Evolutionary conservation across 2,113 vertebrate species (phyloP).

Genomic region (Ictalurus punctatus): DNA sequence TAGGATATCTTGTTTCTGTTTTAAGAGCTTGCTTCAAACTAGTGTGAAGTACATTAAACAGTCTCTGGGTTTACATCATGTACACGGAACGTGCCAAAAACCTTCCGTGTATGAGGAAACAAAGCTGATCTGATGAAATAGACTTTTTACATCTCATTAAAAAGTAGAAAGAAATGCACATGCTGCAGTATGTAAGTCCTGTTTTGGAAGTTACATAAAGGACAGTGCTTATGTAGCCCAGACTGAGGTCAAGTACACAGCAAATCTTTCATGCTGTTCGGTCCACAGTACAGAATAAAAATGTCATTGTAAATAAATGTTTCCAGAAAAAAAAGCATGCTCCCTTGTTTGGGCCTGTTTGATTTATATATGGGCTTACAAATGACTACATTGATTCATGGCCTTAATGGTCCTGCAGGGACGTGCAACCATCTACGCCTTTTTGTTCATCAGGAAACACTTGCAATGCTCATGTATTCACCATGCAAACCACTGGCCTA

Average conservation of each 20-base stretch:
- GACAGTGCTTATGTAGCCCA: conserved; percentile 35
- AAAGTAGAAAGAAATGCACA: not conserved
- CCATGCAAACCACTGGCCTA: conserved; percentile 45
- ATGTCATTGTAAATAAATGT: conserved; percentile 58
- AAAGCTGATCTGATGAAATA: conserved; percentile 13
- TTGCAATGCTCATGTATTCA: conserved; percentile 62
- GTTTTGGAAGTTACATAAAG: conserved; percentile 56
- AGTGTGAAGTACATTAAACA: conserved; percentile 31
- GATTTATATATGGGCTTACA: conserved; percentile 61
- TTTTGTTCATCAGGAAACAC: conserved; percentile 62
- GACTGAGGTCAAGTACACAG: conserved; percentile 57
- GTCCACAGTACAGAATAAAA: conserved; percentile 37
- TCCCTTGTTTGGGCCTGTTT: conserved; percentile 65
- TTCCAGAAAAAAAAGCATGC: conserved; percentile 60
- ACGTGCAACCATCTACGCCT: conserved; percentile 34
- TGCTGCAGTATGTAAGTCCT: not conserved
- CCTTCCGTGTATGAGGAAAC: not conserved
- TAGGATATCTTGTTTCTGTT: conserved; percentile 34
- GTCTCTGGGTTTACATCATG: conserved; percentile 23
- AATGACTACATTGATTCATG: conserved; percentile 37
- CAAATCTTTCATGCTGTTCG: conserved; percentile 55
- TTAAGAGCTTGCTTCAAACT: conserved; percentile 44
- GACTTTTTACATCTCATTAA: conserved; percentile 5
- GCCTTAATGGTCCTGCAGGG: conserved; percentile 34
- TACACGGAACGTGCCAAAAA: conserved; percentile 26